Evolutionary conservation across 2,113 vertebrate genomes (phyloP).

Genomic region (Origma solitaria): DNA sequence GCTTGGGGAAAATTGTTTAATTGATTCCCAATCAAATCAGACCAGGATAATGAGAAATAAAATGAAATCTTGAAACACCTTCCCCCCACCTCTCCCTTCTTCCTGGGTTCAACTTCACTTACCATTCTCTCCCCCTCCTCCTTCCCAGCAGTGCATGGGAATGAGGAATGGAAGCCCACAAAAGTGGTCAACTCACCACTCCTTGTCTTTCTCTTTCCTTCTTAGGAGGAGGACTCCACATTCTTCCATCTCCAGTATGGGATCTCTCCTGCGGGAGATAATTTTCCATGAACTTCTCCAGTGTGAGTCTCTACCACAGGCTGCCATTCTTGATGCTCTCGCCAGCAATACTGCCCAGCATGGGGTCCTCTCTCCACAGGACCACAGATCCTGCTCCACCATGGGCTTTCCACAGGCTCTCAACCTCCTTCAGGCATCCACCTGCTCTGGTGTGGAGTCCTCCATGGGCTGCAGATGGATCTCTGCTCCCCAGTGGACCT

Average conservation of each 20-base stretch:
- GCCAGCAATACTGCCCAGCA: background rate
- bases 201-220: background rate
- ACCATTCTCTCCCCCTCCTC: background rate
- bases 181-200: background rate
- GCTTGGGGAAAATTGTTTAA: background rate
- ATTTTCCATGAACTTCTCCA: background rate
- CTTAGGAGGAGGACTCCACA: background rate
- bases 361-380: background rate
- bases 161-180: background rate
- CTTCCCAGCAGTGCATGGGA: rapidly evolving
- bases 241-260: background rate
- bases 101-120: background rate
- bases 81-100: background rate
- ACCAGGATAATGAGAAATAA: background rate
- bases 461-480: background rate
- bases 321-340: background rate
- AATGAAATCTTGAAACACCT: background rate
- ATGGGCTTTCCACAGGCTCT: background rate
- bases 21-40: background rate
- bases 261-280: background rate
- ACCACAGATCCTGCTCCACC: background rate
- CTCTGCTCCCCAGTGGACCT: background rate
- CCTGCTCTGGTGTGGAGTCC: background rate
- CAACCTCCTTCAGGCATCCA: background rate
- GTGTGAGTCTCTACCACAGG: background rate